phyloP scores from a whole-genome alignment of 2,888 invertebrate genomes.

The Apotomis turbidana region DNA sequence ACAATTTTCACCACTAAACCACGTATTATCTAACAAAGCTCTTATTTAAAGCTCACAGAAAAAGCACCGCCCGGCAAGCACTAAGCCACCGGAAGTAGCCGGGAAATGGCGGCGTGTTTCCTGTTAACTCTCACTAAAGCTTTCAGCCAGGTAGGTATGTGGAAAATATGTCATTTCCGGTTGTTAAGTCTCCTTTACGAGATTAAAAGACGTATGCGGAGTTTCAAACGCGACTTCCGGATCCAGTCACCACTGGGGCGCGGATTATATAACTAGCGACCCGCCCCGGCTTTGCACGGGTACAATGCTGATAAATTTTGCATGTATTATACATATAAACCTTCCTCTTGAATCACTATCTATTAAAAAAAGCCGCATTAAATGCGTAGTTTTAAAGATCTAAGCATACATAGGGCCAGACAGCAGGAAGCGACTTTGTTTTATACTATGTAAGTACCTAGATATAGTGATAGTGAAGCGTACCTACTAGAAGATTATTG shows the following conservation, averaged over 20 bases:
- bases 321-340: no score
- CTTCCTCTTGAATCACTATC: no score
- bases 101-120: slow-evolving; percentile 59
- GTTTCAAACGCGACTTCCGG: slow-evolving; percentile 21
- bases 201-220: slow-evolving; percentile 32
- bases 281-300: no score
- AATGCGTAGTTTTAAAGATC: no score
- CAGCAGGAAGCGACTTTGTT: no score
- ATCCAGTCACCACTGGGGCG: neutral
- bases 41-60: slow-evolving; percentile 36
- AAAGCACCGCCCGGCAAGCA: slow-evolving; percentile 41
- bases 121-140: slow-evolving; percentile 48
- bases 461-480: no score
- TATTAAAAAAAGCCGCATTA: no score
- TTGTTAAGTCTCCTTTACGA: slow-evolving; percentile 36
- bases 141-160: slow-evolving; percentile 40
- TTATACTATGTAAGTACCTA: no score
- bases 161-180: slow-evolving; percentile 41
- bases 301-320: no score
- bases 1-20: slow-evolving; percentile 12
- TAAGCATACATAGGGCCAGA: no score
- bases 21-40: slow-evolving; percentile 24
- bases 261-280: neutral
- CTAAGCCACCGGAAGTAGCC: slow-evolving; percentile 58
- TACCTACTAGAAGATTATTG: no score